Evolutionary conservation across 2,888 invertebrate species (phyloP), one percentile per base, ranked within the genome.

Genomic region (Germaria angustata): DNA sequence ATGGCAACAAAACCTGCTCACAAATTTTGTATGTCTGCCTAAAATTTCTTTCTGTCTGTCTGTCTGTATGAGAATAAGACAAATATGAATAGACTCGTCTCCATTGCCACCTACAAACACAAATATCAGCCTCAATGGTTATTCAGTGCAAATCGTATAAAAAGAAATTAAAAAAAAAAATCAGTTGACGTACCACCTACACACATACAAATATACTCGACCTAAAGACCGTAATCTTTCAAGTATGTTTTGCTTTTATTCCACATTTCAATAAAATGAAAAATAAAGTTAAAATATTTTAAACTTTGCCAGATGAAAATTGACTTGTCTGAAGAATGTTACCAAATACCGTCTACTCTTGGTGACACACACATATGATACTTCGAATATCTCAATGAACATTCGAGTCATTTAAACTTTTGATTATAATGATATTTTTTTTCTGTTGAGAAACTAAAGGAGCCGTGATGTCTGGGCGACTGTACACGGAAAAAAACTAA

Each of bases 171-270:
- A 53, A 63, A 46, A 63, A 55, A 68, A 7, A 57, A n/a, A n/a
- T n/a, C 57, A 76, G 36, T 61, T 65, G 28, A 55, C 51, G 51
- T 44, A 53, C 28, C 3, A 6, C n/a, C n/a, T n/a, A n/a, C n/a
- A n/a, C n/a, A n/a, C n/a, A n/a, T n/a, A n/a, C n/a, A n/a, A n/a
- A n/a, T n/a, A n/a, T n/a, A 57, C 28, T 36, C 53, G 66, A 78
- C 44, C 72, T 55, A 68, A 73, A 81, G 66, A 78, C 81, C 81
- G 55, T 55, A 81, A 81, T 78, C 68, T 81, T 72, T 68, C 61
- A 44, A 63, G 41, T 55, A 61, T 61, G 68, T 78, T 73, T 78
- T 81, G 73, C 49, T 61, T 73, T 63, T 68, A 46, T 68, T 78
- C 22, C 49, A 55, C 11, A 20, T n/a, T 46, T 34, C 41, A 69